Base-by-base conservation (phyloP, 2,113 vertebrate species). In the Macquaria ambigua region DNA sequence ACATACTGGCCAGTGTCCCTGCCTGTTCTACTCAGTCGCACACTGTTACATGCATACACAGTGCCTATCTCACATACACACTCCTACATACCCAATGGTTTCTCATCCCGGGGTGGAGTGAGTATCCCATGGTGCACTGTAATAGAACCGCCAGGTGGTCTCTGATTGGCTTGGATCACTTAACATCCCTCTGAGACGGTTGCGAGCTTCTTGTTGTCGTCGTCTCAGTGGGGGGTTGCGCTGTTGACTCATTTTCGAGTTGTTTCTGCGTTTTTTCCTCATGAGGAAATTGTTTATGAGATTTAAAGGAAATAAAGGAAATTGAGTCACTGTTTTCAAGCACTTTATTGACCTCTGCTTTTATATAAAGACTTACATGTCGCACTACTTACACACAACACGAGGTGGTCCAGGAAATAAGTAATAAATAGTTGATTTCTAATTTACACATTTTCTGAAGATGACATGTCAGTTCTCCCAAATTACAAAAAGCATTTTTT, bases 61-160 rank as follows among this genome's bases (percentile, higher is more conserved):
- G 43, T 3, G 50, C 37, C 56, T 39, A 31, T 72, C 66, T 67
- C 61, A 62, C 66, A 81, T 28, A 25, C 77, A 75, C 87, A 67
- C 76, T 37, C 62, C 34, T 70, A 69, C 82, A 81, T 82, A 77
- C 86, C 31, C 78, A 83, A 82, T 12, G 3, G 48, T 83, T 87
- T 83, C 43, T 77, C 75, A 77, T 85, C 75, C 75, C 53, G 1
- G 75, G 79, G 85, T 68, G 77, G 77, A 66, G 80, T 46, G 58
- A 76, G 79, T 74, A 67, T 91, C 93, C 93, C 89, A 90, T 55
- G 62, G 93, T 77, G 90, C 75, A 59, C 85, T 81, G 87, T 94
- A 93, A 94, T 93, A 83, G 91, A 93, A 84, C 82, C 93, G 80
- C 91, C 84, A 88, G 93, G 93, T 85, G 92, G 92, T 91, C 90